Conservation (phyloP, 53 echinoderm and acorn worm genomes). For the Echinometra lucunter region DNA sequence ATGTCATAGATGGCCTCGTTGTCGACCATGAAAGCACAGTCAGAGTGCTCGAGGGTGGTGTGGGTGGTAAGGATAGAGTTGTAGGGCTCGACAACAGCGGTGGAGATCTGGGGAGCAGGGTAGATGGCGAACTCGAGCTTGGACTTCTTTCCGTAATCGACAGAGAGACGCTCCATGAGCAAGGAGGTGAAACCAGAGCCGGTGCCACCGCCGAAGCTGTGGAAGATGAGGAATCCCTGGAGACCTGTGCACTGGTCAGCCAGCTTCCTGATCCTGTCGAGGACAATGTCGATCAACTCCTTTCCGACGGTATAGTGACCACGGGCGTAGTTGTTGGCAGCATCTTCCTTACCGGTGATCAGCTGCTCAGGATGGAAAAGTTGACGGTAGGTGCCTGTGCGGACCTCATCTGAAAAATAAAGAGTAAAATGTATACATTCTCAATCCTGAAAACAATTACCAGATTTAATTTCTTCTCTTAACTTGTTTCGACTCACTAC, state of each 20-base stretch:
- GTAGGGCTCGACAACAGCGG: constrained; percentile 86
- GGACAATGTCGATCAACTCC: constrained; percentile 70
- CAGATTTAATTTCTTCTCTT: no score
- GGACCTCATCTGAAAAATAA: constrained; percentile 82
- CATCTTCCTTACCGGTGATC: constrained; percentile 86
- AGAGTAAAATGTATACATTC: no score
- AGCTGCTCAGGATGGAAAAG: constrained; percentile 82
- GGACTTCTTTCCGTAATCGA: constrained; percentile 96
- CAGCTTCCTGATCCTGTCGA: constrained; percentile 77
- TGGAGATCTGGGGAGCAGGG: constrained; percentile 84
- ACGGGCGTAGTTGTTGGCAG: constrained; percentile 85
- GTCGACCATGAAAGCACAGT: constrained; percentile 96
- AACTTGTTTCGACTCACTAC: no score
- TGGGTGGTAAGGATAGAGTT: constrained; percentile 84
- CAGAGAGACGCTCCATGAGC: constrained; percentile 88
- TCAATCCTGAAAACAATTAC: no score
- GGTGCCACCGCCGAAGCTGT: constrained; percentile 97
- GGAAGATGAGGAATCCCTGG: constrained; percentile 93
- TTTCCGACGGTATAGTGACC: constrained; percentile 82
- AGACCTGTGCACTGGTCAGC: constrained; percentile 92
- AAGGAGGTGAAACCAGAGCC: constrained; percentile 92
- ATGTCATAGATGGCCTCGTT: constrained; percentile 94
- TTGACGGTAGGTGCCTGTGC: constrained; percentile 82
- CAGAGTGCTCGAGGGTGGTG: constrained; percentile 87
- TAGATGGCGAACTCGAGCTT: constrained; percentile 93